phyloP scores from a whole-genome alignment of 2,797 vertebrate species.

The Alosa sapidissima region DNA sequence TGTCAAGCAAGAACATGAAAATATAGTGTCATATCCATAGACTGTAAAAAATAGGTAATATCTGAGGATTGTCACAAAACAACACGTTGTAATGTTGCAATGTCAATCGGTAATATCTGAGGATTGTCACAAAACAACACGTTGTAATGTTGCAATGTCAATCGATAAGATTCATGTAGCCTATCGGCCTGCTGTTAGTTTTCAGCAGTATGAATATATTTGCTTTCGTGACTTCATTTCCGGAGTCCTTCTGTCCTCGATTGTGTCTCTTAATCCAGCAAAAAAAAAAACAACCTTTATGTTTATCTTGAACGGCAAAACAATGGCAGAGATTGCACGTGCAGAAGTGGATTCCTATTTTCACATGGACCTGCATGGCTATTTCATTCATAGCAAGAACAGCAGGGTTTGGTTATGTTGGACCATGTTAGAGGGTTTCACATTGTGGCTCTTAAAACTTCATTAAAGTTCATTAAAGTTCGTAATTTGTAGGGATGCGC shows the following conservation, averaged over 20 bases:
- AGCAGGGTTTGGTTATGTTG: too few species aligned
- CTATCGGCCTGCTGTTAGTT: too few species aligned
- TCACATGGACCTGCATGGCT: constrained; percentile 89
- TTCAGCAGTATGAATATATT: background rate
- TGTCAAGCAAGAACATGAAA: too few species aligned
- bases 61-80: too few species aligned
- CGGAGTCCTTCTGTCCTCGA: constrained; percentile 86
- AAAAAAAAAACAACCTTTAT: constrained; percentile 82
- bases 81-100: background rate
- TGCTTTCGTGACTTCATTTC: background rate
- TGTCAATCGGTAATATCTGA: background rate
- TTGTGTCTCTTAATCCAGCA: constrained; percentile 78
- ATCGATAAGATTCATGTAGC: background rate
- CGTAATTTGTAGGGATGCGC: too few species aligned
- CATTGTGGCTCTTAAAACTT: too few species aligned
- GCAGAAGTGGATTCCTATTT: constrained; percentile 75
- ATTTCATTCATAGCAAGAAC: too few species aligned
- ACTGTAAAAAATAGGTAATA: too few species aligned
- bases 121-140: too few species aligned
- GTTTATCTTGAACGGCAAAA: constrained; percentile 85
- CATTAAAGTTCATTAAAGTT: too few species aligned
- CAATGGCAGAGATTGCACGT: constrained; percentile 80
- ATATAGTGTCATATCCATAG: too few species aligned
- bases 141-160: background rate
- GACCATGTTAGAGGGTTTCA: too few species aligned